Evolutionary conservation across 2,113 vertebrate species (phyloP).

Genomic region (Uropsilus gracilis): DNA sequence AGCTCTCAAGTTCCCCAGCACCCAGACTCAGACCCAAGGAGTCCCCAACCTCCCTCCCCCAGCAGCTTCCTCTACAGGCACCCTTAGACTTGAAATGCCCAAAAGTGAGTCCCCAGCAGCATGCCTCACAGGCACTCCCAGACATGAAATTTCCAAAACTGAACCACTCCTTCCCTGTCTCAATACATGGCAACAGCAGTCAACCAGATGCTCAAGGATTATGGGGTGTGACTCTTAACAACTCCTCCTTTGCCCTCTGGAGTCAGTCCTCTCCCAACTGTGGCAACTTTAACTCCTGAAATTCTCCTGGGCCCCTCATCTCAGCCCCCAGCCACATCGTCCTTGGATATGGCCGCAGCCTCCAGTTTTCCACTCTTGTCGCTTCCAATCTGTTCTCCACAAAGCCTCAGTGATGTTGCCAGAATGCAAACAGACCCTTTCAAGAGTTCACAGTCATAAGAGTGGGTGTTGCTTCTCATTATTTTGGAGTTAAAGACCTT

Average conservation of each 20-base stretch:
- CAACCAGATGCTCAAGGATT: not conserved
- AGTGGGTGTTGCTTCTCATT: not conserved
- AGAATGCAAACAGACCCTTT: not conserved
- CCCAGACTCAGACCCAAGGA: not conserved
- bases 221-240: accelerated
- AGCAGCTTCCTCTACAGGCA: accelerated
- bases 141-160: not conserved
- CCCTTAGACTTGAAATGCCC: not conserved
- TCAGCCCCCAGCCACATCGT: not conserved
- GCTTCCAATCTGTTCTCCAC: not conserved
- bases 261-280: not conserved
- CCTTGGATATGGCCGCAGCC: not conserved
- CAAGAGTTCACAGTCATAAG: not conserved
- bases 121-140: not conserved
- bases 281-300: accelerated
- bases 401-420: not conserved
- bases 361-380: not conserved
- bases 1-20: not conserved
- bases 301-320: not conserved
- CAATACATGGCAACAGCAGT: not conserved
- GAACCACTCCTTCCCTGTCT: not conserved
- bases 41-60: not conserved
- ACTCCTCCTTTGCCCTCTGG: accelerated
- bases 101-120: too few species aligned
- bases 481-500: not conserved